Conservation (phyloP, 1,140 invertebrate genomes). For the Cotesia chilonis region DNA sequence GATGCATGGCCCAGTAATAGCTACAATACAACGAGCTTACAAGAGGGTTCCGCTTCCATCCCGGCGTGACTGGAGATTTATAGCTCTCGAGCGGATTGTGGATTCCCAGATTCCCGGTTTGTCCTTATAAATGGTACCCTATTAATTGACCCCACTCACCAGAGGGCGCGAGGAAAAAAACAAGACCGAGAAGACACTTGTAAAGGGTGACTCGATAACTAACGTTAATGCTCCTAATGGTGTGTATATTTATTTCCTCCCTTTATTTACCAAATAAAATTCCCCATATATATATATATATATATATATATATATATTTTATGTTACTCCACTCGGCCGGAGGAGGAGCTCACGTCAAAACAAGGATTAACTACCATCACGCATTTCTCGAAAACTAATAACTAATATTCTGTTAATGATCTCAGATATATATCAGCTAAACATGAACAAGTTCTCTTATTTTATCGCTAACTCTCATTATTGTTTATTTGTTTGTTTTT, state of each 20-base stretch:
- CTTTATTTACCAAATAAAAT: not conserved
- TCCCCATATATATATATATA: too few species aligned
- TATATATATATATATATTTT: too few species aligned
- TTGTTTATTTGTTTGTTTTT: too few species aligned
- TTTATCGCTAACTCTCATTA: not conserved
- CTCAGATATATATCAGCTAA: too few species aligned
- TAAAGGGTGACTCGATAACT: conserved; percentile 46
- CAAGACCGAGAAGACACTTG: conserved; percentile 12
- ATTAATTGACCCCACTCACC: conserved; percentile 62
- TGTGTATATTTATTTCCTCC: conserved; percentile 50
- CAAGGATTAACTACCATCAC: conserved; percentile 21
- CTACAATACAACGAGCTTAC: conserved; percentile 66
- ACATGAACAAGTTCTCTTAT: too few species aligned
- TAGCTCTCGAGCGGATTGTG: conserved; percentile 61
- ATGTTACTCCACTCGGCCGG: too few species aligned
- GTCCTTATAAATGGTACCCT: conserved; percentile 65
- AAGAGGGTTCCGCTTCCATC: conserved; percentile 61
- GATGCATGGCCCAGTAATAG: conserved; percentile 67
- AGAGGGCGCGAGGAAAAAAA: conserved; percentile 40
- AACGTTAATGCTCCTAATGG: conserved; percentile 63
- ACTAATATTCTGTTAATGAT: conserved; percentile 10
- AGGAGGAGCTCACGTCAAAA: conserved; percentile 20
- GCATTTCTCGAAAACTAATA: conserved; percentile 12
- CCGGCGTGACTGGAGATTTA: conserved; percentile 63
- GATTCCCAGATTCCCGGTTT: conserved; percentile 66